Conservation (phyloP, 2,797 vertebrate species). For the Mergus octosetaceus region DNA sequence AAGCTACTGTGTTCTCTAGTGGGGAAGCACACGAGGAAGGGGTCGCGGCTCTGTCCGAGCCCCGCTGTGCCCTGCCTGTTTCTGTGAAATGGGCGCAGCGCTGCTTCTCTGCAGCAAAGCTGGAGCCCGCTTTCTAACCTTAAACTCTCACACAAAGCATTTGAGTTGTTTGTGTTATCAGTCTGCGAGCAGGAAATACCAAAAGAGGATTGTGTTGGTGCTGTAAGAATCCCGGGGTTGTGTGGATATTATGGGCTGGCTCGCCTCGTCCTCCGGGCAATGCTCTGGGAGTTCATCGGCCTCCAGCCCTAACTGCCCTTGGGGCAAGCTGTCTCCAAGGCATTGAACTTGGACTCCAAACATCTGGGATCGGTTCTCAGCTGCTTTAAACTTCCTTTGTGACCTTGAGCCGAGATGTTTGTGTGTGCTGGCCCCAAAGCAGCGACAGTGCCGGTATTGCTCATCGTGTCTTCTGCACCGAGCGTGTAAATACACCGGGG, state of each 20-base stretch:
- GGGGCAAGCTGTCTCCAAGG: not conserved
- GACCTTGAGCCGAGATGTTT: not conserved
- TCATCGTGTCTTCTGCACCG: not conserved
- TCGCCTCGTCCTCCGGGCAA: not conserved
- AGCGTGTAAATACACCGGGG: rapidly evolving
- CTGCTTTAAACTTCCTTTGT: not conserved
- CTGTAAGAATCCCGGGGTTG: not conserved
- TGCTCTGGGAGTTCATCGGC: not conserved
- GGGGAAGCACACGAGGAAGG: rapidly evolving
- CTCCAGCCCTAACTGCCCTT: not conserved
- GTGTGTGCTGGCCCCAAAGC: rapidly evolving
- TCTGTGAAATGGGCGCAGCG: rapidly evolving
- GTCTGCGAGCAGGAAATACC: conserved; percentile 46
- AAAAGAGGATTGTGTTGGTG: not conserved
- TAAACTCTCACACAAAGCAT: not conserved
- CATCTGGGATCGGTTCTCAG: not conserved
- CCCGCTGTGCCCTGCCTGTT: rapidly evolving
- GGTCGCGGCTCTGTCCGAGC: rapidly evolving
- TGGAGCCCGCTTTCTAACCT: rapidly evolving
- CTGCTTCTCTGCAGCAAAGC: not conserved
- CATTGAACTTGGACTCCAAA: not conserved
- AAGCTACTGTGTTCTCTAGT: not conserved
- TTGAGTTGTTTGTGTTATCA: not conserved
- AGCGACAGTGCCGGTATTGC: rapidly evolving
- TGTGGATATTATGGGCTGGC: not conserved